These are phyloP conservation scores for Caradrina kadenii DNA, from an alignment of 2,888 invertebrate genomes.

Conservation along the genomic window DNA sequence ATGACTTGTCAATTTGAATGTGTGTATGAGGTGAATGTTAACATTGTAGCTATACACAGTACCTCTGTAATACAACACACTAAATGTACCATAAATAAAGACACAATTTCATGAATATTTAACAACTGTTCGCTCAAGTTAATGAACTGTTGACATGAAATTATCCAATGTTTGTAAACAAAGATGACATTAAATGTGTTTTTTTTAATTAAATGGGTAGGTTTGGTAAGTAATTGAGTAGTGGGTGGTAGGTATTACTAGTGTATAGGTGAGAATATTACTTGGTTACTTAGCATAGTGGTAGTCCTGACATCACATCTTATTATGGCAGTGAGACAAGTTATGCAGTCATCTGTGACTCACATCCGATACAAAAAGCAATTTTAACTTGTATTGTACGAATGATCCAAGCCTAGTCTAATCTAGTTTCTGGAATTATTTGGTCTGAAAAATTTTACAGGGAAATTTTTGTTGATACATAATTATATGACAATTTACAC, in stretches of 20 bases:
- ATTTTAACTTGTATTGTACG: background rate
- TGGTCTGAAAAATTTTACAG: background rate
- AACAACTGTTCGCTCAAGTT: slow-evolving; percentile 7
- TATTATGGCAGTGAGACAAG: slow-evolving; percentile 13
- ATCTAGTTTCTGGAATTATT: slow-evolving; percentile 7
- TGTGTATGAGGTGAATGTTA: slow-evolving; percentile 11
- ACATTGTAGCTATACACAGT: slow-evolving; percentile 1
- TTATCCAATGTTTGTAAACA: slow-evolving; percentile 17
- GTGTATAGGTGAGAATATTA: slow-evolving; percentile 5
- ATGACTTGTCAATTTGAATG: slow-evolving; percentile 2
- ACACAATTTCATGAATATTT: slow-evolving; percentile 20
- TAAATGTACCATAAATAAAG: background rate
- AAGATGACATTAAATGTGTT: background rate
- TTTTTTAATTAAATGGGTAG: background rate
- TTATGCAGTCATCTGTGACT: slow-evolving; percentile 41
- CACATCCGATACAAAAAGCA: slow-evolving; percentile 25
- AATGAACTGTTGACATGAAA: slow-evolving; percentile 22
- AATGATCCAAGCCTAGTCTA: background rate
- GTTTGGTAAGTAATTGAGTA: background rate
- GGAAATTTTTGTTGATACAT: background rate
- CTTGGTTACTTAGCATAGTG: background rate
- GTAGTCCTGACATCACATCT: slow-evolving; percentile 38
- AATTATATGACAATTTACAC: too few species aligned
- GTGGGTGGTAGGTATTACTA: too few species aligned
- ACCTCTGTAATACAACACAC: background rate